A percentile compares a stretch with the other conserved stretches of the same genome.
These are phyloP conservation scores for Poicephalus gulielmi DNA, from an alignment of 2,113 vertebrate species.

Conservation along the genomic window DNA sequence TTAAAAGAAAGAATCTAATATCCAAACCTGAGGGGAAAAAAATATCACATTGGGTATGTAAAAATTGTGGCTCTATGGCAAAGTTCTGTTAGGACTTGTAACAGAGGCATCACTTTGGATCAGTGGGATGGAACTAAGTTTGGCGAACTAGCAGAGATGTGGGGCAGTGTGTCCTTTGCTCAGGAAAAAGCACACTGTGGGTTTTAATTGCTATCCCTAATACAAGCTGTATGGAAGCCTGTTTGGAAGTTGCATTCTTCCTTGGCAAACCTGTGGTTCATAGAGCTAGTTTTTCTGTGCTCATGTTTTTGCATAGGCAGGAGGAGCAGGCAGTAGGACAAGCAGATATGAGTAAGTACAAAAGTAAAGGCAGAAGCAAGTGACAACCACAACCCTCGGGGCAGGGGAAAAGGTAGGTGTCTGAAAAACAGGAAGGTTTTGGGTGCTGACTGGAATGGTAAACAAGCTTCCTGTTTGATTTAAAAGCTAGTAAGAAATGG, in stretches of 20 bases:
- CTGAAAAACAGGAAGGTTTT: not conserved
- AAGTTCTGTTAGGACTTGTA: not conserved
- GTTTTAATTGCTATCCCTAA: not conserved
- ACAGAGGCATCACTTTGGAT: not conserved
- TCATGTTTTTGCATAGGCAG: not conserved
- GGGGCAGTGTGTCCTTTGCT: not conserved
- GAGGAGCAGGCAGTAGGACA: not conserved
- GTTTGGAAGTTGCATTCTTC: not conserved
- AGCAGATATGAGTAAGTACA: not conserved
- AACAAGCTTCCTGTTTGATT: not conserved
- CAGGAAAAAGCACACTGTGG: not conserved
- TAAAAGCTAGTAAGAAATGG: not conserved
- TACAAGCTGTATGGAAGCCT: not conserved
- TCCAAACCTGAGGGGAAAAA: not conserved
- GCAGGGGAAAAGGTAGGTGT: not conserved
- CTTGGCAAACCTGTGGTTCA: not conserved
- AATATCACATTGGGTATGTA: not conserved
- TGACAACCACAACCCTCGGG: fast-evolving
- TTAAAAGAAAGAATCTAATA: not conserved
- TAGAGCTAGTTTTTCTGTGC: not conserved
- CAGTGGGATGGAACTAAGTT: not conserved
- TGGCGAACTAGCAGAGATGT: not conserved
- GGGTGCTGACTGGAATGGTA: not conserved
- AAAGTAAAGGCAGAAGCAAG: not conserved
- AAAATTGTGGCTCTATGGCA: not conserved